Evolutionary conservation across 2,888 invertebrate species (phyloP).

Genomic region (Sinhomidia bicolor): DNA sequence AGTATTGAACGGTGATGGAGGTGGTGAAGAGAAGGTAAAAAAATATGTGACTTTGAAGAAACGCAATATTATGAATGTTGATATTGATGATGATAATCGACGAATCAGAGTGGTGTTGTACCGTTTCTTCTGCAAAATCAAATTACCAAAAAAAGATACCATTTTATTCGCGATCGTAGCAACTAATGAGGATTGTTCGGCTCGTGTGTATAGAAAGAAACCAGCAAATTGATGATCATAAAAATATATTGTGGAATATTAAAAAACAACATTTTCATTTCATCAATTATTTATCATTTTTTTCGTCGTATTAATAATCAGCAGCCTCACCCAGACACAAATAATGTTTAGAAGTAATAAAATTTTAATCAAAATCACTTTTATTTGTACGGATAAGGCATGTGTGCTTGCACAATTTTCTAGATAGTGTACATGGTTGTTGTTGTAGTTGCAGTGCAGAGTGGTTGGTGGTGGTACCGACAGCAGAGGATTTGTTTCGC

Average conservation of each 20-base stretch:
- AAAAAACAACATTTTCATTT: not conserved
- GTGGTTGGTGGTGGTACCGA: too few relatives aligned
- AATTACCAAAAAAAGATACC: slow-evolving; percentile 8
- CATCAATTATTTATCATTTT: not conserved
- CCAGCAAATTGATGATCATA: not conserved
- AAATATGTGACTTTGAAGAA: not conserved
- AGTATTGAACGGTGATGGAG: too few relatives aligned
- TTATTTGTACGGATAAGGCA: not conserved
- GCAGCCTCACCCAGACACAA: slow-evolving; percentile 20
- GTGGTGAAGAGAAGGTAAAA: too few relatives aligned
- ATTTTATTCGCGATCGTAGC: slow-evolving; percentile 23
- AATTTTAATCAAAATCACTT: not conserved
- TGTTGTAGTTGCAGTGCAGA: too few relatives aligned
- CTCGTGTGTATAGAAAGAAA: not conserved
- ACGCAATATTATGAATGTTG: not conserved
- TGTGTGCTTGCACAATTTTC: too few relatives aligned
- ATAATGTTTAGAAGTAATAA: slow-evolving; percentile 6
- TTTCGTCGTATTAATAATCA: slow-evolving; percentile 14
- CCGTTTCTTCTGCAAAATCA: not conserved
- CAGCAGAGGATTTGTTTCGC: slow-evolving; percentile 57
- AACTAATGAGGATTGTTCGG: slow-evolving; percentile 22
- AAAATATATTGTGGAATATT: not conserved
- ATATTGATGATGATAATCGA: too few relatives aligned
- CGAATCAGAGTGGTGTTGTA: not conserved
- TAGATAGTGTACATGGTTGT: too few relatives aligned